These are phyloP conservation scores for Copsychus sechellarum DNA, from an alignment of 2,113 vertebrate genomes.

Conservation along the genomic window DNA sequence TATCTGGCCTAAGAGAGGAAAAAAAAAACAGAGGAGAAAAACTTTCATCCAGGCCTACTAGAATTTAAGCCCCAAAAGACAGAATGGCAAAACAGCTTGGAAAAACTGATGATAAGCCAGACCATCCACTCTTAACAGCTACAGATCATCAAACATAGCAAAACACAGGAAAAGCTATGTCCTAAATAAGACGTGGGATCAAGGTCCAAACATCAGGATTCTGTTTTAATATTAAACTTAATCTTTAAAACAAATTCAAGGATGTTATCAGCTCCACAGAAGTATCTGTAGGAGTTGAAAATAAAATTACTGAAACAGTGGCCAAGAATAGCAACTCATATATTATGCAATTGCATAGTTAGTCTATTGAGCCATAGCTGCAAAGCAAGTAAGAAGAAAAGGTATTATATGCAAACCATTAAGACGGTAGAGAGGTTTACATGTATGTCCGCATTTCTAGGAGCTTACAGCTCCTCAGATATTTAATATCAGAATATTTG, in stretches of 20 bases:
- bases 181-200: background rate
- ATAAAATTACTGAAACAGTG: background rate
- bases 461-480: background rate
- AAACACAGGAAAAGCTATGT: background rate
- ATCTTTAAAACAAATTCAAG: background rate
- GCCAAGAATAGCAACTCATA: background rate
- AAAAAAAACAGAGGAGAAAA: background rate
- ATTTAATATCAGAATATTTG: background rate
- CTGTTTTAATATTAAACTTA: background rate
- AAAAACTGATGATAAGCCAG: background rate
- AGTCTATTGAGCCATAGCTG: background rate
- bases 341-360: background rate
- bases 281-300: background rate
- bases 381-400: background rate
- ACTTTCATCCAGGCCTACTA: background rate
- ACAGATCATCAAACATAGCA: background rate
- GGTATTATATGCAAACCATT: background rate
- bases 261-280: background rate
- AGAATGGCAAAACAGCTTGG: background rate
- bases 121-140: background rate
- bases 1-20: background rate
- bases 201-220: background rate
- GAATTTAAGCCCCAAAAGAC: background rate
- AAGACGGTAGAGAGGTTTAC: background rate
- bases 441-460: background rate